Evolutionary conservation across 2,888 invertebrate species (phyloP).

Genomic region (Lepetodrilus schrolli): DNA sequence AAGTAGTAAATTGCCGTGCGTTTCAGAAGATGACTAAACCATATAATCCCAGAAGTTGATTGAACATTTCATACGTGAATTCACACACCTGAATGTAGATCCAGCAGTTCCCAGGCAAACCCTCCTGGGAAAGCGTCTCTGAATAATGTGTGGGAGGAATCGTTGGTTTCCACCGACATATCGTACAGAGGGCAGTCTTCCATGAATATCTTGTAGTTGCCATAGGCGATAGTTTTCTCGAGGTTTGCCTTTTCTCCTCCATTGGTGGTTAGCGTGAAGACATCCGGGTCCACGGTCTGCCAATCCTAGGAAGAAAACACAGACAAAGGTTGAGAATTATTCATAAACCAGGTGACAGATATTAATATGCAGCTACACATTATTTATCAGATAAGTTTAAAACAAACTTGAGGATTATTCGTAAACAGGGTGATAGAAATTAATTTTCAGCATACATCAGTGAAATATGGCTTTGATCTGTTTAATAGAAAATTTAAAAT

Average conservation of each 20-base stretch:
- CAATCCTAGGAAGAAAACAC: constrained; percentile 35
- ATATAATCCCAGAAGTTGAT: too few species aligned
- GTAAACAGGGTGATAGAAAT: too few species aligned
- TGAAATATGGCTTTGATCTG: too few species aligned
- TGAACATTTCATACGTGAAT: neutral
- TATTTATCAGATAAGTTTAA: too few species aligned
- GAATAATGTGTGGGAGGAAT: constrained; percentile 55
- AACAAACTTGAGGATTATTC: too few species aligned
- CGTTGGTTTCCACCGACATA: constrained; percentile 44
- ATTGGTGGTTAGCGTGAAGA: constrained; percentile 48
- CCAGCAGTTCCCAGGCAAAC: constrained; percentile 59
- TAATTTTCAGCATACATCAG: too few species aligned
- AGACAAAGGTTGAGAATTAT: neutral
- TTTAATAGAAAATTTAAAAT: too few species aligned
- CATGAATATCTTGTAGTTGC: constrained; percentile 68
- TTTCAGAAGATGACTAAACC: too few species aligned
- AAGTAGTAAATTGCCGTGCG: too few species aligned
- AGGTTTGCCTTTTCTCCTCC: constrained; percentile 42
- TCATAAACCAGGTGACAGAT: too few species aligned
- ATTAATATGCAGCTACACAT: too few species aligned
- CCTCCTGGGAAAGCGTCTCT: constrained; percentile 47
- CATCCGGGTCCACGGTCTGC: constrained; percentile 40
- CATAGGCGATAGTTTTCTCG: constrained; percentile 47
- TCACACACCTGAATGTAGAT: constrained; percentile 49
- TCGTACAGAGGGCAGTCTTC: constrained; percentile 58